Base-by-base conservation (phyloP, 2,888 invertebrate genomes). In the Rambutsinella grinnellia region DNA sequence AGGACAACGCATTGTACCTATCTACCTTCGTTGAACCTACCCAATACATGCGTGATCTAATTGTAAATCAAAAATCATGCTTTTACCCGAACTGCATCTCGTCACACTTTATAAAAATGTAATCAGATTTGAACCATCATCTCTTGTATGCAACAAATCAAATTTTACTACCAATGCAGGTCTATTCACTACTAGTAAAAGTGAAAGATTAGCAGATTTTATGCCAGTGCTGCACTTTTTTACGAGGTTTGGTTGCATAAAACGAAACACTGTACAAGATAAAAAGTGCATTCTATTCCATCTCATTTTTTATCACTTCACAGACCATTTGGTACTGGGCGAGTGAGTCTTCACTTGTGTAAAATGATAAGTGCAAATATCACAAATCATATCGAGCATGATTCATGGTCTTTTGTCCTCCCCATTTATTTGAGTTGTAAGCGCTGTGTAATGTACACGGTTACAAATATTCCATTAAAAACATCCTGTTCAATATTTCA, bases 251-350 rank as follows among this genome's bases (percentile, higher is more conserved):
- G 6, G 36, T 36, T 36, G 36, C 36, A 36, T 36, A 36, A 36
- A 15, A 49, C 19, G 49, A 49, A 5, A 17, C n/a, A n/a, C n/a
- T n/a, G n/a, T n/a, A n/a, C n/a, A n/a, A 49, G 49, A 49, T 8
- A 36, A 36, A 36, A 13, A 13, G 13, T 36, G 36, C 36, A 36
- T 5, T n/a, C 44, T 15, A 21, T 51, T 28, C 17, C 36, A 15
- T 70, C 46, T 36, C 46, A 56, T 56, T 70, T 56, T 70, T 70
- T 70, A 70, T 70, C 70, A 47, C 70, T 70, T 70, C 62, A 70
- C 62, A 56, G 56, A 46, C 70, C 70, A 70, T 70, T 70, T 70
- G 26, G 53, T 28, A 69, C 24, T 44, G 27, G 28, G 44, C 51
- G 13, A 36, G 36, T 36, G 36, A 36, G 36, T 8, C 36, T 36